Evolutionary conservation across 2,797 vertebrate species (phyloP).

Genomic region (Coluber constrictor): DNA sequence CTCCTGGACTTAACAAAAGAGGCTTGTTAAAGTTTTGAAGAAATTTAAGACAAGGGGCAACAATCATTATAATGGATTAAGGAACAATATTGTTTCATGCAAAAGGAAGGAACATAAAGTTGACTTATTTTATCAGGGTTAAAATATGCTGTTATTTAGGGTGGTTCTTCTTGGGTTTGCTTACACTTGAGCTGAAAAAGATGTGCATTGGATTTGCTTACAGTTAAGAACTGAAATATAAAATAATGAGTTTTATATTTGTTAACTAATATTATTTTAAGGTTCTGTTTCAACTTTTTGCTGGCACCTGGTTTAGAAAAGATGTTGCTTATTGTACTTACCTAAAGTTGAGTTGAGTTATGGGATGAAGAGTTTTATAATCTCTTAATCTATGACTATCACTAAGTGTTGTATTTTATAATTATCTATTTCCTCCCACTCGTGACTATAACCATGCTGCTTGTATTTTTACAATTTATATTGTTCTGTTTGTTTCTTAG

Average conservation of each 20-base stretch:
- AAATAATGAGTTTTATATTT: background rate
- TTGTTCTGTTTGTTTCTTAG: too few species aligned
- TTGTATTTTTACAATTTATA: too few species aligned
- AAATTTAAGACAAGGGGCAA: background rate
- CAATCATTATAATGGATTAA: background rate
- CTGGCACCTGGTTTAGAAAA: background rate
- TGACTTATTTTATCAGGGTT: background rate
- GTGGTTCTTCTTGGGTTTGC: background rate
- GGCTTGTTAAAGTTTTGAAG: background rate
- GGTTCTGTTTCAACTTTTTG: background rate
- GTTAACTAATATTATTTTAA: background rate
- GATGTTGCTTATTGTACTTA: background rate
- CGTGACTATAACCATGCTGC: too few species aligned
- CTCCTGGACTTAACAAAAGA: background rate
- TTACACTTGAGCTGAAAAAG: background rate
- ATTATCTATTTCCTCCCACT: too few species aligned
- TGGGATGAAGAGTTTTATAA: too few species aligned
- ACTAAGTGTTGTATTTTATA: too few species aligned
- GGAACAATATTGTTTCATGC: background rate
- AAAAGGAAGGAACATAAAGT: background rate
- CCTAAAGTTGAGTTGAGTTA: background rate
- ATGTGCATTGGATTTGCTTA: background rate
- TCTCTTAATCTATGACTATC: too few species aligned
- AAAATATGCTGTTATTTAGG: background rate
- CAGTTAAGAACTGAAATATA: background rate